Evolutionary conservation across 2,113 vertebrate species (phyloP), one percentile per base, ranked within the genome.

Genomic region (Macheiramphus alcinus): DNA sequence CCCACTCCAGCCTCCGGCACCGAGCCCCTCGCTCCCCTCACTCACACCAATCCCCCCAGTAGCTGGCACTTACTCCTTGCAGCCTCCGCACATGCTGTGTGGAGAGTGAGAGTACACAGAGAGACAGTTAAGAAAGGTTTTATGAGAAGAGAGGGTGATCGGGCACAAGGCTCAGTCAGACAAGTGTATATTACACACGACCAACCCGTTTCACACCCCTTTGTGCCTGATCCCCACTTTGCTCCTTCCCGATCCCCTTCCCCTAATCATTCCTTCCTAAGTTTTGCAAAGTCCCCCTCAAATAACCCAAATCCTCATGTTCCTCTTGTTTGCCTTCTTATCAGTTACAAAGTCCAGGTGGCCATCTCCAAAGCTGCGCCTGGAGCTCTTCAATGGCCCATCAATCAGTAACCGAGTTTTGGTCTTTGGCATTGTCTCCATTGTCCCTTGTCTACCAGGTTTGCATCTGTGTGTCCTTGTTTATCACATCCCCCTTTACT

Each of bases 61-160:
- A 76, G n/a, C 87, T 55, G 66, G 16, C 38, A 83, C 40, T 42
- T 42, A 48, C 62, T 89, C 34, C 76, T 45, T 43, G 59, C 17
- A 68, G 72, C 7, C n/a, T 32, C 6, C 2, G 0, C 15, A 6
- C 45, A 13, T 0, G 0, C 13, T 9, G 8, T 13, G 50, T 31
- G 50, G 23, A 52, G 53, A 66, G 31, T 3, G n/a, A 80, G 43
- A 55, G 21, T 20, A 19, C 27, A 10, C 11, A 45, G 58, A 71
- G 17, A 67, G 40, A 43, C 6, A n/a, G 25, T 36, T 78, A 25
- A 25, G 27, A 81, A 80, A 61, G 34, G 18, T 43, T 76, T 68
- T 8, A 5, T 16, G 18, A 40, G 59, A 78, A n/a, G 32, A 34
- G 32, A 48, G 20, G 34, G 23, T 65, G 50, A 36, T 38, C 5